Base-by-base conservation (phyloP, 2,888 invertebrate genomes). In the Acleris laterana region DNA sequence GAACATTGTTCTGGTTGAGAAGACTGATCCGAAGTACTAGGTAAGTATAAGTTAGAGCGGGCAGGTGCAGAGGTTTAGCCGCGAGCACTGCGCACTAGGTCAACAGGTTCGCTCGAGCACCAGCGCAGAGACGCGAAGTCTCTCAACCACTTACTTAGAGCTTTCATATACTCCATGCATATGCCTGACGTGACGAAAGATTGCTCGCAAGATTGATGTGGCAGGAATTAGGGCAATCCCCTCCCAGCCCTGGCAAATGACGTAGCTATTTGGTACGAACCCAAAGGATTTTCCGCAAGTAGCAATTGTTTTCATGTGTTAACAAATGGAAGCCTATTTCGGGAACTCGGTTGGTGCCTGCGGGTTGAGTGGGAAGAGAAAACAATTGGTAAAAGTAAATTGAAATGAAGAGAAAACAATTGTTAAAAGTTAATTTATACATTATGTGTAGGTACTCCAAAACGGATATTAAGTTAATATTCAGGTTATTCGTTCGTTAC, bases 101-200 rank as follows among this genome's bases (percentile, higher is more conserved):
- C 90, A 90, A 91, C 85, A 88, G 84, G 86, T 84, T 85, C 79
- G 77, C 82, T 87, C 77, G 77, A 88, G 88, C 79, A 81, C 80
- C 82, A 84, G 82, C 83, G 81, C 80, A 72, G 81, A 79, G 82
- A 81, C 79, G 83, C 79, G 77, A 76, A 83, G 84, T 83, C 85
- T 84, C 84, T 86, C 83, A 83, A 82, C 82, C 84, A 87, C 88
- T 89, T 85, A 85, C 85, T 88, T 87, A 85, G 80, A 77, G 76
- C 76, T 82, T 79, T 78, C 77, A 79, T 77, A 76, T 77, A 74
- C 74, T 74, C 68, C 72, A 70, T 75, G 76, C 74, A 76, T 70
- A 72, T 66, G 70, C 65, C 69, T 70, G 67, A 69, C 69, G 62
- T 62, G 62, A 71, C 62, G 55, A 71, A 70, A 70, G 72, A 76